Evolutionary conservation across 1,140 invertebrate species (phyloP), one percentile per base, ranked within the genome.

Genomic region (Tetramorium alpestre): DNA sequence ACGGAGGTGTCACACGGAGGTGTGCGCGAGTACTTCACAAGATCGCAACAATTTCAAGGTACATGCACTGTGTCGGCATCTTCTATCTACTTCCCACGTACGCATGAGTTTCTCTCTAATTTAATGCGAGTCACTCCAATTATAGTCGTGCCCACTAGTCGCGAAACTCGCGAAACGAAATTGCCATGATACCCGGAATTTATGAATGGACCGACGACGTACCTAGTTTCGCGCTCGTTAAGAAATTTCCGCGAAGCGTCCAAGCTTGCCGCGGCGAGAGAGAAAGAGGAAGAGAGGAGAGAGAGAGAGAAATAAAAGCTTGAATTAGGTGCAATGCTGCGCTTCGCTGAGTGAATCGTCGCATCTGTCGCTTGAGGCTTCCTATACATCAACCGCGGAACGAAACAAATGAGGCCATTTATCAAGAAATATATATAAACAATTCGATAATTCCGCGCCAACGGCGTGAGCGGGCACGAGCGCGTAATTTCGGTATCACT

Each of bases 131-230:
- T 84, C 80, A 73, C 80, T 82, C 54, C 80, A 73, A 84, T 84
- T 84, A 84, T 64, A 84, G 67, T 60, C 41, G 80, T 84, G 69
- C 41, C 78, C 51, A 82, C 78, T 72, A 82, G 78, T 25, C 80
- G 80, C 80, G 69, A 84, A 84, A 84, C 80, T 73, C 80, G 80
- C n/a, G 69, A 84, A 84, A 84, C 80, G 13, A 73, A 84, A 84
- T 73, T 84, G 69, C 80, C 80, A 70, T 38, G 80, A 84, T 84
- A 84, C 80, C n/a, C 54, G 54, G 80, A 84, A 84, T 84, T 84
- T 84, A 84, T 84, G 80, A 84, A 84, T 73, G 80, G 80, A 84
- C 54, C 64, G 64, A 70, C 64, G 78, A 33, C 67, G 41, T 84
- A 73, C 69, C 67, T 84, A 73, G 80, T 84, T 84, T 84, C 69